Evolutionary conservation across 2,113 vertebrate genomes (phyloP), one percentile per base, ranked within the genome.

Genomic region (Salvelinus sp.): DNA sequence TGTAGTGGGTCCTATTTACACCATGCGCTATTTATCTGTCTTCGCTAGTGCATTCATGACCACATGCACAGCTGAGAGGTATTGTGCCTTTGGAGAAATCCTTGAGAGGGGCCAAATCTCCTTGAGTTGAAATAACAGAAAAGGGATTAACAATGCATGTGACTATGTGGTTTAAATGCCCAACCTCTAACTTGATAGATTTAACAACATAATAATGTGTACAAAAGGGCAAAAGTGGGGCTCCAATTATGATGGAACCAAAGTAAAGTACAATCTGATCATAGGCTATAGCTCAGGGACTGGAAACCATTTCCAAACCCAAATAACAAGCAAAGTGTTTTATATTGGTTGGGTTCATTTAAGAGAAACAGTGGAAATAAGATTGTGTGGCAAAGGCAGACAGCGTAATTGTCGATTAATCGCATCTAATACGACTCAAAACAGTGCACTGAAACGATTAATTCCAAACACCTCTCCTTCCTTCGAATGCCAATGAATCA

Each of bases 121-220:
- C 75, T 80, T 28, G 79, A 80, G 78, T 82, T 86, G 85, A 82
- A 89, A 91, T 88, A 91, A 90, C 86, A 88, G 77, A 79, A 73
- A 77, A 81, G 79, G 82, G 85, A 88, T 91, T 89, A 89, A 82
- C 86, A 84, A 85, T 89, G 89, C 80, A 74, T 91, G 91, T 92
- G 91, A 90, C 73, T 80, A 70, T 84, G 82, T 28, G 79, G 87
- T 89, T 18, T 83, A 86, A 89, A 88, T 76, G 76, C 77, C 75
- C 81, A 87, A 79, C 79, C 78, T 88, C 82, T 86, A 86, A 88
- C 87, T 91, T 90, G 82, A 91, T 91, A 87, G 86, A 85, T 90
- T 89, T 90, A 92, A 91, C 88, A 88, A 92, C 90, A 89, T 93
- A 92, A 92, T 92, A 91, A 89, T 89, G 86, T 80, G 88, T 87